Evolutionary conservation across 2,113 vertebrate species (phyloP).

Genomic region (Sander vitreus): DNA sequence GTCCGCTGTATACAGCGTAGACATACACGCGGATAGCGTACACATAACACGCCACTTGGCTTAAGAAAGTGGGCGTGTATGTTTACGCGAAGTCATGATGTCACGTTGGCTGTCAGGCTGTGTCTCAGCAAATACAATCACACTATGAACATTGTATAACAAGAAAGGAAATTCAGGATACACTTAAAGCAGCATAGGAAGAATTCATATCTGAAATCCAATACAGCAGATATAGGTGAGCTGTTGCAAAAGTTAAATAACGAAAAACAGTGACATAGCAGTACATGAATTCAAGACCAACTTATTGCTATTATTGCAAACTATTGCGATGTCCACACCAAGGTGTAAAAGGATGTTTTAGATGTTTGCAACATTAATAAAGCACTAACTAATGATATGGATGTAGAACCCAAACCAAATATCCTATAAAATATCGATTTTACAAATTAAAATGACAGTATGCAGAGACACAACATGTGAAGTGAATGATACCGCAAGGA

Average conservation of each 20-base stretch:
- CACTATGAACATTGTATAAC: background rate
- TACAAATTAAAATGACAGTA: background rate
- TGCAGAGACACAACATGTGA: background rate
- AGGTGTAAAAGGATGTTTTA: background rate
- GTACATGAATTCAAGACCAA: background rate
- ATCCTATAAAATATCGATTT: background rate
- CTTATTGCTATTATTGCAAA: too few relatives aligned
- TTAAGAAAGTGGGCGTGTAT: too few relatives aligned
- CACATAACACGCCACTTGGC: too few relatives aligned
- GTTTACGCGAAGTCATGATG: too few relatives aligned
- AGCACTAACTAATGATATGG: background rate
- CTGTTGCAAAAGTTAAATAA: background rate
- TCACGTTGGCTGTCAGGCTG: too few relatives aligned
- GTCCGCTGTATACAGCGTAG: too few relatives aligned
- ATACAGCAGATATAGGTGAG: background rate
- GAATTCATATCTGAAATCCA: background rate
- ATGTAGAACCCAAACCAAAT: background rate
- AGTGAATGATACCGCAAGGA: background rate
- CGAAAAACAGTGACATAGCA: slow-evolving; percentile 3
- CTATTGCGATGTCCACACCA: background rate
- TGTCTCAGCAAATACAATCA: background rate
- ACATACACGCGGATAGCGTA: too few relatives aligned
- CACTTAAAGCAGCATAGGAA: background rate
- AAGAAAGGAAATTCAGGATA: background rate
- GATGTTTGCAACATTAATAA: background rate